Percentiles rank a stretch among this genome's conserved stretches.
These are phyloP conservation scores for Pangasius djambal DNA, from an alignment of 2,797 vertebrate species.

Conservation along the genomic window DNA sequence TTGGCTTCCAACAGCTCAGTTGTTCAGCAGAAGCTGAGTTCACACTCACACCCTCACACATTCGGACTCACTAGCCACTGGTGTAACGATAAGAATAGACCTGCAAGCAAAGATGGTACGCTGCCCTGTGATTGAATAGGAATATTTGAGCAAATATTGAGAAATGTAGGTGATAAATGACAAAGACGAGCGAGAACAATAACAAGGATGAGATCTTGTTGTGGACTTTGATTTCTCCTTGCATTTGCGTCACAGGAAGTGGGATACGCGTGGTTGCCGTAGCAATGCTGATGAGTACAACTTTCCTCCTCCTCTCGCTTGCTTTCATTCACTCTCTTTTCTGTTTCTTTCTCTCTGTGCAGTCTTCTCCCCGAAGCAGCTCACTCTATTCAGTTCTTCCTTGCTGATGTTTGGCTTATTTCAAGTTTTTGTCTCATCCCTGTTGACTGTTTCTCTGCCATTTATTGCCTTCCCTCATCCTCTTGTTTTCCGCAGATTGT, in stretches of 20 bases:
- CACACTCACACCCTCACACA: neutral
- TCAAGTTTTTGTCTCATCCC: conserved; percentile 34
- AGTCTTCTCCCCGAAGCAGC: neutral
- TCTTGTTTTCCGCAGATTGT: conserved; percentile 21
- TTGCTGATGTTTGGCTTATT: neutral
- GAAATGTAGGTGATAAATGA: conserved; percentile 14
- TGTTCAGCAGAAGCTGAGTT: conserved; percentile 51
- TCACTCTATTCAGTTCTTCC: neutral
- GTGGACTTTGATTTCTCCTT: conserved; percentile 43
- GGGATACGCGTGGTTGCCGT: conserved; percentile 45
- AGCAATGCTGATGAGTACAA: conserved; percentile 43
- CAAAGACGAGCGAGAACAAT: conserved; percentile 34
- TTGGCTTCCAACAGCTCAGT: conserved; percentile 57
- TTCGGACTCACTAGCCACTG: neutral
- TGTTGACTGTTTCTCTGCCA: conserved; percentile 45
- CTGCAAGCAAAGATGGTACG: conserved; percentile 1
- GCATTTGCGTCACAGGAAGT: conserved; percentile 49
- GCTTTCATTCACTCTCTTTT: conserved; percentile 11
- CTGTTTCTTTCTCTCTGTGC: neutral
- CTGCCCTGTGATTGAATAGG: neutral
- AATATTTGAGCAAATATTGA: conserved; percentile 45
- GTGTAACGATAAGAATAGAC: neutral
- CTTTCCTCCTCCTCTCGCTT: conserved; percentile 23
- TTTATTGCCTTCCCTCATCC: conserved; percentile 38
- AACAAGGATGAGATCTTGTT: neutral